Base-by-base conservation (phyloP, 1,140 invertebrate species). In the Neodiprion pinetum region DNA sequence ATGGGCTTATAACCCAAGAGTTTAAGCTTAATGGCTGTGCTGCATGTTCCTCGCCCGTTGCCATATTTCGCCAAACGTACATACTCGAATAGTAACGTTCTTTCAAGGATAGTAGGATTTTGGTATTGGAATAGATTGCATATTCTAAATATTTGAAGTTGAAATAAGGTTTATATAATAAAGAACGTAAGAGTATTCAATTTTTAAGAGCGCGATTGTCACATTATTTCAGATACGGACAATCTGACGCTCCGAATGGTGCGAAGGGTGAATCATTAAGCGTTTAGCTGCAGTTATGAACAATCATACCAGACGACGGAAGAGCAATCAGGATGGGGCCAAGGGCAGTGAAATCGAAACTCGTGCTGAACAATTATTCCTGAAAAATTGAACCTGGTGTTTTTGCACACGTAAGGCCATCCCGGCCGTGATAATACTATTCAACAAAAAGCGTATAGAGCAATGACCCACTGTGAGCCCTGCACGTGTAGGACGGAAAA, bases 401-500 rank as follows among this genome's bases (percentile, higher is more conserved):
- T 75, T 74, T 74, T 75, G 71, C 73, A 72, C 72, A 82, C 79
- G 77, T 79, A 75, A 3, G 28, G 78, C 73, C 78, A 14, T 17
- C 11, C 9, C 53, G 77, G 75, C 75, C 80, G 76, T 77, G 83
- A 80, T 78, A 75, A 81, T 83, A 83, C 81, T 83, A 77, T 80
- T 80, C 77, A 76, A 80, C 80, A 76, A 75, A 68, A 77, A 76
- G 71, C 53, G 77, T 72, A 76, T 76, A 80, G 86, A 85, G 84
- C 86, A 87, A 86, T 87, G 86, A 86, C 86, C 86, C 76, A 87
- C 78, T 87, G 83, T 80, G 79, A 79, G 80, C 78, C 80, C 78
- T 86, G 82, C 86, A 87, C 86, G 86, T 87, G 86, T 85, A 80
- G 74, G 76, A 70, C 74, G 40, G 10, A 79, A 87, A 87, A 87